These are phyloP conservation scores for Physocephala rufipes DNA, from an alignment of 2,888 invertebrate genomes.

Conservation along the genomic window DNA sequence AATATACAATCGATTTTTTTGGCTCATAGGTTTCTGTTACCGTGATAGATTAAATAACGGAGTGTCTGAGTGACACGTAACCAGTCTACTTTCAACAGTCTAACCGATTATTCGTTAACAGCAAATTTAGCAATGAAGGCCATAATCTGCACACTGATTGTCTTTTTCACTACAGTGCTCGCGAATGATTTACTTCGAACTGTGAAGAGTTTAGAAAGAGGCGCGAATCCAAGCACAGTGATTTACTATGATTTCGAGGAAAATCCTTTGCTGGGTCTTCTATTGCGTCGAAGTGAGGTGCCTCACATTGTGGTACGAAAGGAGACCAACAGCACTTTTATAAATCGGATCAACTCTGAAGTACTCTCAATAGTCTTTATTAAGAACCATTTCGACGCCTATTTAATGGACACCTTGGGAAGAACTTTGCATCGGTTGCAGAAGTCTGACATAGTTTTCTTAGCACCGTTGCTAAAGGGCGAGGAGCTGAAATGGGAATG, in stretches of 20 bases:
- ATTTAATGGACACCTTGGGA: not conserved
- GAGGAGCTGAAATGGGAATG: not conserved
- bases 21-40: no score
- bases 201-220: not conserved
- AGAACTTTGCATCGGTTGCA: conserved; percentile 15
- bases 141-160: not conserved
- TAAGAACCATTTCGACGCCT: not conserved
- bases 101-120: no score
- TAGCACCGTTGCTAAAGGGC: not conserved
- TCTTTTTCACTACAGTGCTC: not conserved
- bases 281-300: not conserved
- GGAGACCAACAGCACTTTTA: not conserved
- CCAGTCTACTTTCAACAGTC: no score
- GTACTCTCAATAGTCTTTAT: not conserved
- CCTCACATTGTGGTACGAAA: not conserved
- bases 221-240: not conserved
- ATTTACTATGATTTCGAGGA: not conserved
- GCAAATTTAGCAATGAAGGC: no score
- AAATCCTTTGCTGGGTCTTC: not conserved
- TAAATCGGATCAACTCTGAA: not conserved
- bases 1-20: no score
- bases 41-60: no score
- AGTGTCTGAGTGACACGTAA: no score
- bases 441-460: conserved; percentile 26
- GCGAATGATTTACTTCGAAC: not conserved